phyloP scores from a whole-genome alignment of 2,797 vertebrate genomes.

The Mus spretus region DNA sequence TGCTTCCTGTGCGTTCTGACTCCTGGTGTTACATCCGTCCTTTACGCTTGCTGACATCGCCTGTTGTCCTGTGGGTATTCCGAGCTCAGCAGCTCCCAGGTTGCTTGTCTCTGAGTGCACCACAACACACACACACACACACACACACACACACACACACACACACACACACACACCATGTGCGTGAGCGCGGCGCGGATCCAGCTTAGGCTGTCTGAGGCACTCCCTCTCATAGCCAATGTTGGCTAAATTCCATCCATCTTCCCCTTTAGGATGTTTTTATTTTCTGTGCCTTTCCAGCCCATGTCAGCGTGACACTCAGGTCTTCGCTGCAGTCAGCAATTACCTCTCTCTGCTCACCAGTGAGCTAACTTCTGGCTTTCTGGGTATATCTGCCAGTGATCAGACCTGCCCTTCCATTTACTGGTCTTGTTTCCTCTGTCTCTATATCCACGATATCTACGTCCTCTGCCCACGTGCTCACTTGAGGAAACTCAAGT shows the following conservation, averaged over 20 bases:
- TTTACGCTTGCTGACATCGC: not conserved
- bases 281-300: not conserved
- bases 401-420: not conserved
- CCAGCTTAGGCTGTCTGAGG: not conserved
- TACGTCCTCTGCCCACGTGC: not conserved
- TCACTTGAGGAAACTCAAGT: too few species aligned
- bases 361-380: not conserved
- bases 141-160: too few species aligned
- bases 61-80: not conserved
- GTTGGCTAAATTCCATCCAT: not conserved
- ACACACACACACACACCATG: not conserved
- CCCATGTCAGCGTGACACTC: too few species aligned
- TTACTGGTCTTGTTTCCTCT: not conserved
- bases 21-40: not conserved
- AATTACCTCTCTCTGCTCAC: not conserved
- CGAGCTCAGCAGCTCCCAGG: not conserved
- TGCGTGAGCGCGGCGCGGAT: too few species aligned
- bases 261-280: not conserved
- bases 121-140: too few species aligned
- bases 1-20: not conserved
- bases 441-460: not conserved
- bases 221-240: not conserved
- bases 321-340: not conserved
- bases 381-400: not conserved
- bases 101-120: not conserved